Evolutionary conservation across 2,888 invertebrate genomes (phyloP), one percentile per base, ranked within the genome.

Genomic region (Heliconius sara): DNA sequence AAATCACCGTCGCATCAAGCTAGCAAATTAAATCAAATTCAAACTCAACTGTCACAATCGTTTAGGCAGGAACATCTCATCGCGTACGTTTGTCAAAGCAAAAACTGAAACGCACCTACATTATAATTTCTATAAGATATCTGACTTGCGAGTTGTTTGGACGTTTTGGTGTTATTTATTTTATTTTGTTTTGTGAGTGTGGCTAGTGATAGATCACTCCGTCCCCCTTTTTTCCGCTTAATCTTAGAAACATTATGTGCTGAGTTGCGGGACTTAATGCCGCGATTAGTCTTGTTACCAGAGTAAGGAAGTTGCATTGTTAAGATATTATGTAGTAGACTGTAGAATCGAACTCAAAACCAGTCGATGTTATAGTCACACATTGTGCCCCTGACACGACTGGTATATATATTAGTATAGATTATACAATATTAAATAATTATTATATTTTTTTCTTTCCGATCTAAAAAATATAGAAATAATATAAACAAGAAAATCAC

Each of bases 31-130:
- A 83, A 84, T 84, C 84, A 84, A 83, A 85, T 79, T 81, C 83
- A 80, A 81, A 79, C 83, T 80, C 84, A 84, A 86, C 87, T 84
- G 85, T 84, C 85, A 84, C 75, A 85, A 83, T 84, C 83, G 84
- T 82, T 85, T 84, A 84, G 82, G 80, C 80, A 81, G 82, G 80
- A 82, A 83, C 83, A 83, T 82, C 83, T 85, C 83, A 79, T 77
- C 71, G 79, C 79, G 85, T 83, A 83, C 83, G 83, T 77, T 60
- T 76, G 82, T 74, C 82, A 82, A 73, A 66, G 84, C 84, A 88
- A 88, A 87, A 88, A 87, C 84, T 39, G 74, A 76, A 79, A 78
- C 80, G 81, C 81, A 80, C 82, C 82, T 89, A 89, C 87, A 86
- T 85, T 81, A 83, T 84, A 83, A 85, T 84, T 84, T 82, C 81